Evolutionary conservation across 2,797 vertebrate species (phyloP).

Genomic region (Yasuhikotakia modesta): DNA sequence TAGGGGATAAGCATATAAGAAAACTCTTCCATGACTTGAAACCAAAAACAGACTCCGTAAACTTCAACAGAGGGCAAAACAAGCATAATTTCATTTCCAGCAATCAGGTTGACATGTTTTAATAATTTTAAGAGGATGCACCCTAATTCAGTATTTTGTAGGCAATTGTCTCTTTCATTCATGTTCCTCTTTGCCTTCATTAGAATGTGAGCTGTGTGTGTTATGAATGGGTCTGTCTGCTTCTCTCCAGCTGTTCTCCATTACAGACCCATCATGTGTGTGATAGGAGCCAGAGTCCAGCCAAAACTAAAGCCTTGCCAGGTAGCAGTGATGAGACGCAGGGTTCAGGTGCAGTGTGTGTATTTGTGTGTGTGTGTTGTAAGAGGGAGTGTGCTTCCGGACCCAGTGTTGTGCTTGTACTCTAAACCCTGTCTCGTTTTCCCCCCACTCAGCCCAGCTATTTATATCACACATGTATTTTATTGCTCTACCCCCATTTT

Average conservation of each 20-base stretch:
- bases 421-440: conserved; percentile 43
- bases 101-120: conserved; percentile 22
- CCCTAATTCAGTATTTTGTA: conserved; percentile 49
- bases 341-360: conserved; percentile 77
- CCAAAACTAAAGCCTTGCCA: conserved; percentile 82
- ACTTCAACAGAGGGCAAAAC: conserved; percentile 15
- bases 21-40: neutral
- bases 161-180: conserved; percentile 18
- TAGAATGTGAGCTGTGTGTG: conserved; percentile 75
- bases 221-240: conserved; percentile 83
- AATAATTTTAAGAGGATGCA: conserved; percentile 13
- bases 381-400: conserved; percentile 57
- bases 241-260: conserved; percentile 88
- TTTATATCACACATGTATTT: conserved; percentile 62
- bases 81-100: conserved; percentile 28
- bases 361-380: conserved; percentile 9
- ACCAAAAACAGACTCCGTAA: too few species aligned
- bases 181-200: conserved; percentile 72
- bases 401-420: conserved; percentile 46
- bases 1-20: too few species aligned
- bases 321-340: conserved; percentile 90
- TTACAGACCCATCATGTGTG: conserved; percentile 70
- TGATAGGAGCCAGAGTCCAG: conserved; percentile 83
- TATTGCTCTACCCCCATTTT: conserved; percentile 45
- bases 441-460: conserved; percentile 24